Evolutionary conservation across 2,113 vertebrate genomes (phyloP).

Genomic region (Prochilodus magdalenae): DNA sequence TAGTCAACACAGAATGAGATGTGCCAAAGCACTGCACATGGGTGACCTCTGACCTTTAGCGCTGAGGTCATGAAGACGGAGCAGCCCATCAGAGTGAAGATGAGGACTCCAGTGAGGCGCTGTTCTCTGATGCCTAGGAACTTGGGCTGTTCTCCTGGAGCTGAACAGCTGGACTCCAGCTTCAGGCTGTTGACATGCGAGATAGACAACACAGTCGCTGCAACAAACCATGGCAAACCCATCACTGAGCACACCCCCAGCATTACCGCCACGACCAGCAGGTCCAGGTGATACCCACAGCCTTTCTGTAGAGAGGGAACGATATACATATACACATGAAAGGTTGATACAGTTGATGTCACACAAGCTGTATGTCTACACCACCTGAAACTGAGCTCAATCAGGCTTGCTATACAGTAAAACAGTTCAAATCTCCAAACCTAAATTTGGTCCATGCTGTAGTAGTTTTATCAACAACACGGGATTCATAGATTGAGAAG

Average conservation of each 20-base stretch:
- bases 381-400: too few species aligned
- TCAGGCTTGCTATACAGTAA: too few species aligned
- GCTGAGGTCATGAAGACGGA: constrained; percentile 96
- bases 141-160: constrained; percentile 94
- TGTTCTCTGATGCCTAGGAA: constrained; percentile 95
- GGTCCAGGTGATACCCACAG: constrained; percentile 95
- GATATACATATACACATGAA: too few species aligned
- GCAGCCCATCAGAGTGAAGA: constrained; percentile 95
- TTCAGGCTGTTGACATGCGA: constrained; percentile 97
- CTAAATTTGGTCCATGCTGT: too few species aligned
- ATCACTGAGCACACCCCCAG: constrained; percentile 93
- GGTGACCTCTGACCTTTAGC: constrained; percentile 82
- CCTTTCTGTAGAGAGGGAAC: constrained; percentile 84
- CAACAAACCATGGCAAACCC: constrained; percentile 97
- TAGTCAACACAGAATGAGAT: too few species aligned
- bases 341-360: too few species aligned
- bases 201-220: constrained; percentile 96
- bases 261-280: constrained; percentile 94
- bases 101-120: constrained; percentile 92
- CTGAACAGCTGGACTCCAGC: constrained; percentile 92
- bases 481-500: too few species aligned
- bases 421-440: too few species aligned
- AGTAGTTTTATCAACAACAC: too few species aligned
- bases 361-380: too few species aligned
- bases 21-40: neutral